phyloP scores from a whole-genome alignment of 2,888 invertebrate genomes.

The Acanthosoma haemorrhoidale region DNA sequence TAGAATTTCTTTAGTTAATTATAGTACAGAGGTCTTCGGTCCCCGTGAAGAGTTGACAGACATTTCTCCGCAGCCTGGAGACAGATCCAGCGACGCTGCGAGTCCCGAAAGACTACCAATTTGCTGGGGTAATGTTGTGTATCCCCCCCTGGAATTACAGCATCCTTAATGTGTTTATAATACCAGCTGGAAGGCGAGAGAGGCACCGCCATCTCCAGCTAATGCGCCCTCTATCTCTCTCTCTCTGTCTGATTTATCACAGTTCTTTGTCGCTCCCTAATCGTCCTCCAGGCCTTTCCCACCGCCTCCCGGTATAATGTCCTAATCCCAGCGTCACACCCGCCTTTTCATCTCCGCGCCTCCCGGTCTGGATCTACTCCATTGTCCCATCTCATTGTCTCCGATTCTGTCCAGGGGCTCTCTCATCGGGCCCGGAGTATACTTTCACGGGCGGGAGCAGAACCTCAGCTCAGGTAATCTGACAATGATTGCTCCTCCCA shows the following conservation, averaged over 20 bases:
- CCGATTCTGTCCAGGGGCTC: background rate
- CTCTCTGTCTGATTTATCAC: background rate
- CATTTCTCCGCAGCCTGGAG: too few species aligned
- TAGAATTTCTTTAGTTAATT: too few species aligned
- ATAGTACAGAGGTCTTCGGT: too few species aligned
- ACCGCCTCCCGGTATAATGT: background rate
- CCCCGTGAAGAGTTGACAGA: too few species aligned
- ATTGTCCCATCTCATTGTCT: background rate
- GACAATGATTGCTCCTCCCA: too few species aligned
- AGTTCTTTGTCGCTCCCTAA: background rate
- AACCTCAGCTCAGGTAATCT: too few species aligned
- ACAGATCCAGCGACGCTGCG: background rate
- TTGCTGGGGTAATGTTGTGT: conserved; percentile 36
- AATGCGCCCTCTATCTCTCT: background rate
- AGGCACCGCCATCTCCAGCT: background rate
- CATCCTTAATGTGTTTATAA: conserved; percentile 37
- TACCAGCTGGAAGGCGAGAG: conserved; percentile 20
- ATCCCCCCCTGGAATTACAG: conserved; percentile 32
- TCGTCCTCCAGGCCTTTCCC: background rate
- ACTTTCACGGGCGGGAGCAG: too few species aligned
- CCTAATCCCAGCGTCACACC: conserved; percentile 19
- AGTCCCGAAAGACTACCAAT: too few species aligned
- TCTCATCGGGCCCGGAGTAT: background rate
- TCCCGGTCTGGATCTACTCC: too few species aligned
- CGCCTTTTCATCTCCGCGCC: background rate